phyloP scores from a whole-genome alignment of 2,113 vertebrate species.

The Dunckerocampus dactyliophorus region DNA sequence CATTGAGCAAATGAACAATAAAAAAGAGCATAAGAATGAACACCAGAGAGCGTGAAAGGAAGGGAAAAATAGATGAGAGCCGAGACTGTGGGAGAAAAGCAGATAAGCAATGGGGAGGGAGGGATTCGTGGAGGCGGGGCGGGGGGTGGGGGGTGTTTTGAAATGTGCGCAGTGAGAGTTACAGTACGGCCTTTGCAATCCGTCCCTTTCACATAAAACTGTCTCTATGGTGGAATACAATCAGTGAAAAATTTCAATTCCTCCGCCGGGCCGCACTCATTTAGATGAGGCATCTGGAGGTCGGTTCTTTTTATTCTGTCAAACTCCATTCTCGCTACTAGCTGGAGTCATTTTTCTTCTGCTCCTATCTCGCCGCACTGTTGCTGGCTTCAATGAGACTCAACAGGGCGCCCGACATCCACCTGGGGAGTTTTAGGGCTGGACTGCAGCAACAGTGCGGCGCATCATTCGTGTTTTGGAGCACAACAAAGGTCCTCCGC shows the following conservation, averaged over 20 bases:
- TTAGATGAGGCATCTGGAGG: slow-evolving; percentile 26
- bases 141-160: slow-evolving; percentile 23
- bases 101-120: slow-evolving; percentile 33
- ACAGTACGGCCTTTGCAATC: slow-evolving; percentile 23
- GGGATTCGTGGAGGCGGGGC: slow-evolving; percentile 22
- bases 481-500: slow-evolving; percentile 15
- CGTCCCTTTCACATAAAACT: slow-evolving; percentile 34
- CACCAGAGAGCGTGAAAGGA: slow-evolving; percentile 31
- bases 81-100: slow-evolving; percentile 23
- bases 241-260: slow-evolving; percentile 29
- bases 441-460: slow-evolving; percentile 21
- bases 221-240: slow-evolving; percentile 39
- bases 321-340: slow-evolving; percentile 13
- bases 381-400: slow-evolving; percentile 17
- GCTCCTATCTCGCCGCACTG: neutral
- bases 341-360: slow-evolving; percentile 6
- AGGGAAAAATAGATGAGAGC: slow-evolving; percentile 49
- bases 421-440: slow-evolving; percentile 24
- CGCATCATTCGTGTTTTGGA: slow-evolving; percentile 36
- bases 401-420: slow-evolving; percentile 25
- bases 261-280: slow-evolving; percentile 14
- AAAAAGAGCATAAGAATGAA: slow-evolving; percentile 44
- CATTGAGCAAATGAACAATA: slow-evolving; percentile 52
- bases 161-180: slow-evolving; percentile 31
- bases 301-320: slow-evolving; percentile 30